These are phyloP conservation scores for Himalopsyche anomala DNA, from an alignment of 2,888 invertebrate species.

Conservation along the genomic window DNA sequence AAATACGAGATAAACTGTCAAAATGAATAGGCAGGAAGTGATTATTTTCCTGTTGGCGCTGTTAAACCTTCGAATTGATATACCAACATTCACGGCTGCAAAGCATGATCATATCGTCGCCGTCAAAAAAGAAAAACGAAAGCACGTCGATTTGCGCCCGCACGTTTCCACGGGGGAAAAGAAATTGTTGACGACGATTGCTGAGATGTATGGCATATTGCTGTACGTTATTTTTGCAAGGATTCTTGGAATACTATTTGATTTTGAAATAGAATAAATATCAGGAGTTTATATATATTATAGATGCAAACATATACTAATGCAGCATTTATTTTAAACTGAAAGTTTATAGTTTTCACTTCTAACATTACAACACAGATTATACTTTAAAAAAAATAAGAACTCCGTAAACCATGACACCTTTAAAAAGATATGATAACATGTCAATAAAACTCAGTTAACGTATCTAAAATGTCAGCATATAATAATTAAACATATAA, in stretches of 20 bases:
- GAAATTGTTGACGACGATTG: neutral
- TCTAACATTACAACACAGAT: too few species aligned
- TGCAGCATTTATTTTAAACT: too few species aligned
- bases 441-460: too few species aligned
- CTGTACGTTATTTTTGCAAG: constrained; percentile 1
- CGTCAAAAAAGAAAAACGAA: constrained; percentile 29
- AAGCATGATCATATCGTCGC: neutral
- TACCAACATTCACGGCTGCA: neutral
- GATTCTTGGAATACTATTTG: constrained; percentile 24
- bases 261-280: constrained; percentile 32
- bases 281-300: too few species aligned
- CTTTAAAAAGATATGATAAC: too few species aligned
- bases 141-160: neutral
- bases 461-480: too few species aligned
- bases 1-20: constrained; percentile 2
- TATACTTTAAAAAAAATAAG: too few species aligned
- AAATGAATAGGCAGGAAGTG: constrained; percentile 37
- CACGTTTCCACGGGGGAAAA: constrained; percentile 1
- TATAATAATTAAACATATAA: too few species aligned
- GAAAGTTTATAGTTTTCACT: too few species aligned
- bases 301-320: too few species aligned
- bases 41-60: constrained; percentile 34
- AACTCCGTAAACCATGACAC: too few species aligned
- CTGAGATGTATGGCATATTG: constrained; percentile 25
- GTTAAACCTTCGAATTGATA: constrained; percentile 22